phyloP scores from a whole-genome alignment of 2,888 invertebrate species.

The Calliscelio sp. region DNA sequence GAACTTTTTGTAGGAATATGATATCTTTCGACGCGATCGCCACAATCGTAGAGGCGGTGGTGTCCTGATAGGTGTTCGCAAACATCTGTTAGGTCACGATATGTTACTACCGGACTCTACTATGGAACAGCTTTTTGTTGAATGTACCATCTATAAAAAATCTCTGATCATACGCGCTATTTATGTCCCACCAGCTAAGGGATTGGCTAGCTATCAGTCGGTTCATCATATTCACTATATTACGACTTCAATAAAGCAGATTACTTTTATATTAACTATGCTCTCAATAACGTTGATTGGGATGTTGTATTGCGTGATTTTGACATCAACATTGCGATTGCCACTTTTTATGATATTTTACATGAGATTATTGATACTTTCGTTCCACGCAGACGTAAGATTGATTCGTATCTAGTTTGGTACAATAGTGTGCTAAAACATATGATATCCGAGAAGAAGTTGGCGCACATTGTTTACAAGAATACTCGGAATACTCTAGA shows the following conservation, averaged over 20 bases:
- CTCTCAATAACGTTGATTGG: no score
- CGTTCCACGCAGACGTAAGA: neutral
- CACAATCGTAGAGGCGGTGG: neutral
- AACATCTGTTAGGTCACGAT: neutral
- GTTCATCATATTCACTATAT: no score
- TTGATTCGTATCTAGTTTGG: neutral
- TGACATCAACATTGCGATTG: neutral
- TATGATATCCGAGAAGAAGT: neutral
- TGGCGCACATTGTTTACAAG: neutral
- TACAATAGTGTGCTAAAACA: neutral
- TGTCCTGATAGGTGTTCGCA: neutral
- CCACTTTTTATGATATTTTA: neutral
- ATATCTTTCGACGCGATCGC: neutral
- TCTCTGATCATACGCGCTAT: neutral
- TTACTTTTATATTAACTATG: no score
- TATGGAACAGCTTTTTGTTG: neutral
- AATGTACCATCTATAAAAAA: neutral
- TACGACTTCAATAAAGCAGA: no score
- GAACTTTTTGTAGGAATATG: neutral
- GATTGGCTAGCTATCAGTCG: neutral
- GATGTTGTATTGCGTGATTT: neutral
- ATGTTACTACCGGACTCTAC: neutral
- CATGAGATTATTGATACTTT: neutral
- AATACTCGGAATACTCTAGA: neutral
- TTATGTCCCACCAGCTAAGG: neutral